Conservation (phyloP, 2,888 invertebrate species). For the Dasysyrphus albostriatus region DNA sequence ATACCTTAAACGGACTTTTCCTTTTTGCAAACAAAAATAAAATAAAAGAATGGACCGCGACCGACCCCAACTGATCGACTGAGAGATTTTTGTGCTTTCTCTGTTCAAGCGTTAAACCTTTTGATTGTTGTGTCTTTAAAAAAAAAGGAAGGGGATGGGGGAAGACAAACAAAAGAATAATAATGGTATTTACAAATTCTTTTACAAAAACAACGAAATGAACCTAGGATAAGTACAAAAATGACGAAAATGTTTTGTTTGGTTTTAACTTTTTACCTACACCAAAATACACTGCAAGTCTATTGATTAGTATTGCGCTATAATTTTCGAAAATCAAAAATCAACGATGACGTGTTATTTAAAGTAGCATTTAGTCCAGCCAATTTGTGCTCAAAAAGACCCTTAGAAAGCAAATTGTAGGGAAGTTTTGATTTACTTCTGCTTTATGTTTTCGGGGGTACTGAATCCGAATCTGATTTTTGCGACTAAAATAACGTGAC, state of each 20-base stretch:
- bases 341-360: too few relatives aligned
- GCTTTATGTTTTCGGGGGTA: too few relatives aligned
- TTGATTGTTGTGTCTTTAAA: conserved; percentile 28
- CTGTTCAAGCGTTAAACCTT: conserved; percentile 49
- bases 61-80: conserved; percentile 25
- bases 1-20: conserved; percentile 36
- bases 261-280: conserved; percentile 20
- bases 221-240: conserved; percentile 41
- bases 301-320: too few relatives aligned
- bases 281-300: not conserved
- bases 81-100: conserved; percentile 38
- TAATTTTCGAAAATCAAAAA: too few relatives aligned
- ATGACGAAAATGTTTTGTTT: conserved; percentile 44
- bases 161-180: conserved; percentile 48
- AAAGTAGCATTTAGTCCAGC: too few relatives aligned
- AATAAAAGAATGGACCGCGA: conserved; percentile 32
- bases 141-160: not conserved
- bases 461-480: too few relatives aligned
- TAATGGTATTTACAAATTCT: conserved; percentile 36
- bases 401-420: too few relatives aligned
- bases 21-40: not conserved
- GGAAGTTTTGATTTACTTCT: too few relatives aligned
- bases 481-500: too few relatives aligned
- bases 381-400: too few relatives aligned
- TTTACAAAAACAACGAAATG: conserved; percentile 40